phyloP scores from a whole-genome alignment of 2,113 vertebrate genomes.

The Motacilla alba region DNA sequence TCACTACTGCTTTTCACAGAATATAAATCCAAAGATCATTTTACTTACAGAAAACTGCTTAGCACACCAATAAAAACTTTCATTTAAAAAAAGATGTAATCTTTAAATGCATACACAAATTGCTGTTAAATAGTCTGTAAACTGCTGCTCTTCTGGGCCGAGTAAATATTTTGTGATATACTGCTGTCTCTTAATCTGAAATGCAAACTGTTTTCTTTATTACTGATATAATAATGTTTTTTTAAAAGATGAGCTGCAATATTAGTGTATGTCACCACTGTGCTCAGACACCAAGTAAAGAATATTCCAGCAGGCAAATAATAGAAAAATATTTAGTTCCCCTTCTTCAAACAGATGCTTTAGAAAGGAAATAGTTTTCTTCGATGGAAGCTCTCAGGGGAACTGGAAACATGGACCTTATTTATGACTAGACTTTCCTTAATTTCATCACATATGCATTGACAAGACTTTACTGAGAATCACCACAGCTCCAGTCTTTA shows the following conservation, averaged over 20 bases:
- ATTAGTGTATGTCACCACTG: background rate
- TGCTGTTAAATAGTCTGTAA: background rate
- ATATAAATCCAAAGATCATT: background rate
- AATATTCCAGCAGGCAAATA: background rate
- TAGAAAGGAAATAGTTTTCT: background rate
- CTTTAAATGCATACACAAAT: background rate
- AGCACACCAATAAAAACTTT: background rate
- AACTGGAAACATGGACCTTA: background rate
- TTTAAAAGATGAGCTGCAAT: background rate
- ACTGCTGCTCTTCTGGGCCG: background rate
- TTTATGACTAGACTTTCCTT: background rate
- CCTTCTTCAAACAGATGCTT: background rate
- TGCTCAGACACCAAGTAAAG: background rate
- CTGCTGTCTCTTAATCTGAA: background rate
- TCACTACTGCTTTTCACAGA: background rate
- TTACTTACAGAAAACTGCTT: background rate
- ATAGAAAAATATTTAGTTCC: background rate
- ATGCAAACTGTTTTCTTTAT: constrained; percentile 15
- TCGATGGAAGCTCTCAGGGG: background rate
- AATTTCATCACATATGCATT: background rate
- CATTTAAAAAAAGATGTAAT: background rate
- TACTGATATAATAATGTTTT: background rate
- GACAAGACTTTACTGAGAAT: background rate
- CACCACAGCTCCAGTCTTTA: background rate
- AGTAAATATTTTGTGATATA: background rate